A percentile compares a stretch with the other conserved stretches of the same genome.
Evolutionary conservation across 2,113 vertebrate species (phyloP).

Genomic region (Anas platyrhynchos): DNA sequence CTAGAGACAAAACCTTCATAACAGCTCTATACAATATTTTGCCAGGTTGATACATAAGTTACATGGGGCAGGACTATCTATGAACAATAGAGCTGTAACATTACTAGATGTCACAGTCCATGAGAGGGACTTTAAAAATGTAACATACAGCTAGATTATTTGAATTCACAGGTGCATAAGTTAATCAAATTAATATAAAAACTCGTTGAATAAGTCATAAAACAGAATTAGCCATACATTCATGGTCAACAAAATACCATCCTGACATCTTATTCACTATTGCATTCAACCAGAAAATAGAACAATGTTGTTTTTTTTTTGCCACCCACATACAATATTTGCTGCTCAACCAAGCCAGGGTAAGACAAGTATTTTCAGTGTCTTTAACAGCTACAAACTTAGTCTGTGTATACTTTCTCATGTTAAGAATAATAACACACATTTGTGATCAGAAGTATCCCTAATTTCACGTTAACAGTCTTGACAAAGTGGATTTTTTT

Average conservation of each 20-base stretch:
- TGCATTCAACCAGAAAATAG: background rate
- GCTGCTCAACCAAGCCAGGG: background rate
- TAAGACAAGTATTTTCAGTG: background rate
- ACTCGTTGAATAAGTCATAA: background rate
- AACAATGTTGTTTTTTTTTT: background rate
- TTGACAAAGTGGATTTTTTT: background rate
- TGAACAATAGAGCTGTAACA: background rate
- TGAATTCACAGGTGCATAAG: rapidly evolving
- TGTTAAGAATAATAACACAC: background rate
- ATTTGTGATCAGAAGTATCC: background rate
- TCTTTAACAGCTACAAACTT: background rate
- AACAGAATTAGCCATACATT: background rate
- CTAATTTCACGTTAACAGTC: background rate
- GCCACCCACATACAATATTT: background rate
- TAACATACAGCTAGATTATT: background rate
- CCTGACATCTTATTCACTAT: background rate
- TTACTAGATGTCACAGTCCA: background rate
- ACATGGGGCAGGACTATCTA: background rate
- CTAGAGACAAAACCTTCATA: background rate
- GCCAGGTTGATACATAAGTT: background rate
- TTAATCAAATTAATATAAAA: background rate
- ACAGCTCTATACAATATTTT: background rate
- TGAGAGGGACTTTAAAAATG: background rate
- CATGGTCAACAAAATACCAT: background rate
- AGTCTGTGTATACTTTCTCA: background rate